A percentile compares a stretch with the other conserved stretches of the same genome.
These are phyloP conservation scores for Lontra canadensis DNA, from an alignment of 2,113 vertebrate genomes.

Conservation along the genomic window DNA sequence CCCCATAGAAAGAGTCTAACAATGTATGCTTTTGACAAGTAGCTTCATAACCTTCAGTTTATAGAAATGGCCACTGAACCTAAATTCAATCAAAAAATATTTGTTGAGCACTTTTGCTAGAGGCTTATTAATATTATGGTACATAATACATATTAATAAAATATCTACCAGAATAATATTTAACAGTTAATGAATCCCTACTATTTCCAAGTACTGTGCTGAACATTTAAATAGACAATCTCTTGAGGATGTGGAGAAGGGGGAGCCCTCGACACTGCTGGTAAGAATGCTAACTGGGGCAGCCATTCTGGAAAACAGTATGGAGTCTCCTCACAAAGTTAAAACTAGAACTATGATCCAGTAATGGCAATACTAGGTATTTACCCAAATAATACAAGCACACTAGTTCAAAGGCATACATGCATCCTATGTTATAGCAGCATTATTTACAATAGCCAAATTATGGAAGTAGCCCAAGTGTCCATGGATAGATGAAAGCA, in stretches of 20 bases:
- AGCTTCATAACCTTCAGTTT: background rate
- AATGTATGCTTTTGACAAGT: background rate
- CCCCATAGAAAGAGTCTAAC: background rate
- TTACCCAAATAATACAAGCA: background rate
- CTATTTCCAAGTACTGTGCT: background rate
- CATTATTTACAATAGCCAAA: background rate
- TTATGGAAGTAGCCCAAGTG: background rate
- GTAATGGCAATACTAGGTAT: background rate
- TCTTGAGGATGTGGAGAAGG: background rate
- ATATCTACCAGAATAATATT: background rate
- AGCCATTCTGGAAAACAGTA: background rate
- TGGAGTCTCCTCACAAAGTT: background rate
- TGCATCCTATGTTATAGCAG: background rate
- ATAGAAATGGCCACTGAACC: background rate
- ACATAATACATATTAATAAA: background rate
- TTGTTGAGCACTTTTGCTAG: background rate
- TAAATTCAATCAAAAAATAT: background rate
- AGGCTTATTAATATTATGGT: background rate
- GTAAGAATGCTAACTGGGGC: background rate
- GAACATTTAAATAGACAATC: background rate
- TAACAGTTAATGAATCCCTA: background rate
- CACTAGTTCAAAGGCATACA: background rate
- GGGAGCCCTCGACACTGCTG: background rate
- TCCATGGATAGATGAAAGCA: background rate
- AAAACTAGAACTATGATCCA: background rate